Evolutionary conservation across 35 echinoderm and acorn worm species (phyloP), one percentile per base, ranked within the genome.

Genomic region (Apostichopus californicus): DNA sequence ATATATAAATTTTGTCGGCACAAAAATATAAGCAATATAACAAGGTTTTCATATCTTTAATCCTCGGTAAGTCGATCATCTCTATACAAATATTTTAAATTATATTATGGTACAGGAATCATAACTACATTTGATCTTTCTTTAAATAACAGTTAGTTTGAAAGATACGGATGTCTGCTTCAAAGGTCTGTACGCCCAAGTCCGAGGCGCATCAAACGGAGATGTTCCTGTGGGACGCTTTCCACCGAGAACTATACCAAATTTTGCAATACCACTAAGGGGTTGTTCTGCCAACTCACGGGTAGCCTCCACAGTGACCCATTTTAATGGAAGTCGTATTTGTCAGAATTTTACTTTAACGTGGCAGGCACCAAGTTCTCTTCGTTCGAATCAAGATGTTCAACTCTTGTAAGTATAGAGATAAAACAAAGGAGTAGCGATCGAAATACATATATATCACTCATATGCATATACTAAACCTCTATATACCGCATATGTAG

Each of bases 141-240:
- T 5, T 53, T 56, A 9, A 54, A 18, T 83, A 57, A 83, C 80
- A 83, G 80, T 83, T 5, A 55, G 8, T 55, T 17, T 9, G 6
- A 10, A 8, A 18, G 14, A 15, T 18, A 13, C 6, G 6, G 9
- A 10, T 83, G 55, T n/a, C 25, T 83, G 80, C 25, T 83, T 83
- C 55, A 83, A 17, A 55, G 80, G 80, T 83, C n/a, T 83, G 5
- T 83, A 55, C 55, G 80, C 80, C 3, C 80, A 83, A 55, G 80
- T 83, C 18, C 80, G 80, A 4, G 80, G n/a, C 7, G 64, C 0
- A 9, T 13, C 3, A 68, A 34, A 55, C 25, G 55, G 46, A 55
- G 52, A 55, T 46, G 6, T 8, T 55, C 25, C 80, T 9, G 9
- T 83, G 14, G 80, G 80, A 10, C 6, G 46, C 9, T 83, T 83